Evolutionary conservation across 2,113 vertebrate species (phyloP), one percentile per base, ranked within the genome.

Genomic region (Pelusios castaneus): DNA sequence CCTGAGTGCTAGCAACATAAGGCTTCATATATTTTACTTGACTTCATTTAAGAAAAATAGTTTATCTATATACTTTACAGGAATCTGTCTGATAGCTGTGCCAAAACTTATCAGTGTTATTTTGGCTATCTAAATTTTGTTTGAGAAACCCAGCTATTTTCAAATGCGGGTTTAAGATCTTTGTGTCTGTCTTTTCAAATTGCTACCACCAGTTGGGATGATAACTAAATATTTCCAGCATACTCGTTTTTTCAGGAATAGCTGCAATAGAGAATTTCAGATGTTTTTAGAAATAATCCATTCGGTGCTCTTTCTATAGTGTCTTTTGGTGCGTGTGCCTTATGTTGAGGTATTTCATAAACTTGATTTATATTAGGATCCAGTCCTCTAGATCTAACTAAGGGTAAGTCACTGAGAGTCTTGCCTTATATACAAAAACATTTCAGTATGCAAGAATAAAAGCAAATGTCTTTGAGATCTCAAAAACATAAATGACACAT

Each of bases 151-250:
- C n/a, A 92, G 34, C 10, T 83, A 6, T 29, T n/a, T 87, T 7
- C 54, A 76, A 70, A 45, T 60, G 5, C 27, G 41, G 13, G 7
- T 17, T 12, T 60, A 41, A 38, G 80, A 80, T 80, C 87, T 54
- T 87, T 87, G 2, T 70, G n/a, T 70, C 8, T 38, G 9, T 38
- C 67, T 73, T 63, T 41, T 73, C 70, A 43, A 25, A 43, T 43
- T 24, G 38, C 38, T 75, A 13, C 70, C 70, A 41, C 43, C 29
- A 11, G 38, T 82, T 89, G 47, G 2, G 2, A 4, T 52, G 27
- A 77, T 54, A 45, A 60, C 43, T 0, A 0, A 78, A 10, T 43
- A 16, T 80, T 54, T 0, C 0, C 8, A 58, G 14, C 2, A 3
- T 45, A 87, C 67, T 90, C 79, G 29, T 27, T 56, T 49, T 87